Conservation (phyloP, 2,888 invertebrate species). For the Aspidiotus destructor region DNA sequence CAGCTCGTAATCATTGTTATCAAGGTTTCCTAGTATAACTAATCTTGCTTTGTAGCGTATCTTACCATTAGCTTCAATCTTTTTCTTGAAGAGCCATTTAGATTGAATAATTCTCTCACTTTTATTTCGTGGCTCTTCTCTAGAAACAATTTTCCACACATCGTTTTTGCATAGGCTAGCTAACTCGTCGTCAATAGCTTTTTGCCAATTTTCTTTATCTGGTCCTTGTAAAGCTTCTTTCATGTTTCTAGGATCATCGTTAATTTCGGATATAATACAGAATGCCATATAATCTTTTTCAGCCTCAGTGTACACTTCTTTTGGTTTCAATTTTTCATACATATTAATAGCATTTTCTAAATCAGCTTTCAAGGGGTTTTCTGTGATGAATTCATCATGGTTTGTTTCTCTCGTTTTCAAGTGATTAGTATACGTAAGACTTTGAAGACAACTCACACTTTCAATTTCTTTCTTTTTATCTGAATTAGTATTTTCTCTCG, state of each 20-base stretch:
- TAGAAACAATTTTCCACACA: not conserved
- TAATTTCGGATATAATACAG: not conserved
- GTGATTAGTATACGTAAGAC: not conserved
- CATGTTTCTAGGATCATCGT: not conserved
- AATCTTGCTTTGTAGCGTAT: constrained; percentile 18
- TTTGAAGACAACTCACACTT: constrained; percentile 2
- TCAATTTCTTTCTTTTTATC: not conserved
- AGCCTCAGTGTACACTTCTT: not conserved
- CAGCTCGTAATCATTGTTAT: constrained; percentile 4
- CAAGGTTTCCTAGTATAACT: constrained; percentile 15
- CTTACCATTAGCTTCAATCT: constrained; percentile 12
- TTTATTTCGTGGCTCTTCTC: too few relatives aligned
- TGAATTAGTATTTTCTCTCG: too few relatives aligned
- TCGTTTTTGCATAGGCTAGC: not conserved
- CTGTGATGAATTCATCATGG: not conserved
- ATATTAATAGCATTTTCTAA: not conserved
- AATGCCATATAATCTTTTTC: not conserved
- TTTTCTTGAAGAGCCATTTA: constrained; percentile 30
- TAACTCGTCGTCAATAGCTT: constrained; percentile 5
- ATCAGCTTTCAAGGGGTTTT: too few relatives aligned
- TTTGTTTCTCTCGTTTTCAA: not conserved
- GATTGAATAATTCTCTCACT: constrained; percentile 2
- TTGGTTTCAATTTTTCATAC: not conserved
- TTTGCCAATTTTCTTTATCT: not conserved
- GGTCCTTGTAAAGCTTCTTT: not conserved